These are phyloP conservation scores for Littorina saxatilis DNA, from an alignment of 1,140 invertebrate species.

Conservation along the genomic window DNA sequence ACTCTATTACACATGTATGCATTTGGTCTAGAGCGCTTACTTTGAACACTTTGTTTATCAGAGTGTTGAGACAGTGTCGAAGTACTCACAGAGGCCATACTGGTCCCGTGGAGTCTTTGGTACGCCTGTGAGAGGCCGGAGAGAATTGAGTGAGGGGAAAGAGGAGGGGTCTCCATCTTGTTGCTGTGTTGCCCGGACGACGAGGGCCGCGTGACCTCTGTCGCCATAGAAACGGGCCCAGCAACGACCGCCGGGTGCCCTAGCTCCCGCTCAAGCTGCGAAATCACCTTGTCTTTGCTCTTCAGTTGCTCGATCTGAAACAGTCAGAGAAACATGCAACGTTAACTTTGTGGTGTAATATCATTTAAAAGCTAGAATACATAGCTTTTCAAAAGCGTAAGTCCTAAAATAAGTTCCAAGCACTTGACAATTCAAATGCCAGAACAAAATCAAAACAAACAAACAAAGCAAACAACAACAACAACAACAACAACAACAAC, in stretches of 20 bases:
- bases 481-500: no score
- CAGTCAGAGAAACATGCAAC: neutral
- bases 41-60: no score
- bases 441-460: no score
- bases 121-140: constrained; percentile 24
- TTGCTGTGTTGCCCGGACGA: constrained; percentile 33
- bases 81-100: constrained; percentile 28
- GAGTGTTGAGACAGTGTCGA: no score
- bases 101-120: constrained; percentile 34
- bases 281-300: constrained; percentile 60
- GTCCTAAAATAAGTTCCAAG: no score
- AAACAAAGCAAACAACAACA: no score
- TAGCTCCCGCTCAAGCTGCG: constrained; percentile 58
- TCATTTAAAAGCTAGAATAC: no score
- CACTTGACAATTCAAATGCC: no score
- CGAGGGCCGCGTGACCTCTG: constrained; percentile 31
- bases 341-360: no score
- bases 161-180: constrained; percentile 32
- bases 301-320: constrained; percentile 63
- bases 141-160: constrained; percentile 37
- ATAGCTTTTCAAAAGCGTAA: no score
- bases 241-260: constrained; percentile 51
- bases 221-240: constrained; percentile 29
- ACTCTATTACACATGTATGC: no score
- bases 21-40: no score